Base-by-base conservation (phyloP, 1,140 invertebrate genomes). In the Zaprionus davidi region DNA sequence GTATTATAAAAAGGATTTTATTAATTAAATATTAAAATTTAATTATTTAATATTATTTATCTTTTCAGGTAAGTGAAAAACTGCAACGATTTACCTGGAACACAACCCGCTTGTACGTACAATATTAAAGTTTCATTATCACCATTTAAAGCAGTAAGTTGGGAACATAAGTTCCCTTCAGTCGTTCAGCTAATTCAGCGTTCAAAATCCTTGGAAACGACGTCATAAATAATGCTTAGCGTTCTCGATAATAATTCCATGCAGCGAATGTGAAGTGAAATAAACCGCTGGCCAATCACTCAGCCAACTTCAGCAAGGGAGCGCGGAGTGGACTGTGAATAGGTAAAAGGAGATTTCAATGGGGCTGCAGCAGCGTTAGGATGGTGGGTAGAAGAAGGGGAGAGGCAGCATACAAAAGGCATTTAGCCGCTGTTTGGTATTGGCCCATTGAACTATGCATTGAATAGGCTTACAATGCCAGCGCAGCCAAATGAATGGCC, bases 391-490 rank as follows among this genome's bases (percentile, higher is more conserved):
- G 41, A n/a, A 17, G n/a, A 7, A 44, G 41, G 41, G 41, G n/a
- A 17, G 38, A 6, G 38, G 15, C 0, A 46, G 38, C 22, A 67
- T 69, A 87, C 78, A 87, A 87, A 87, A 80, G 83, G 84, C 84
- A 87, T 88, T 87, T 88, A 87, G 83, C 68, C 71, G 84, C 84
- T 84, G 81, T 88, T 88, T 84, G 83, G 81, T 87, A 88, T 88
- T 82, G 78, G 71, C 81, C 74, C 75, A 84, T 87, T 84, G 84
- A 87, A 60, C 71, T 67, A 70, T 66, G 65, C 65, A 72, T 78
- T 88, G 78, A 87, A 87, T 87, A 81, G 84, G 81, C 81, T 72
- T 75, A 71, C 31, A 75, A 75, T 70, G 53, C 51, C 59, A 63
- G 55, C n/a, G 28, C 59, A 41, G 41, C 55, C 59, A 58, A 71